Conservation (phyloP, 2,797 vertebrate species). For the Lithobates sylvaticus region DNA sequence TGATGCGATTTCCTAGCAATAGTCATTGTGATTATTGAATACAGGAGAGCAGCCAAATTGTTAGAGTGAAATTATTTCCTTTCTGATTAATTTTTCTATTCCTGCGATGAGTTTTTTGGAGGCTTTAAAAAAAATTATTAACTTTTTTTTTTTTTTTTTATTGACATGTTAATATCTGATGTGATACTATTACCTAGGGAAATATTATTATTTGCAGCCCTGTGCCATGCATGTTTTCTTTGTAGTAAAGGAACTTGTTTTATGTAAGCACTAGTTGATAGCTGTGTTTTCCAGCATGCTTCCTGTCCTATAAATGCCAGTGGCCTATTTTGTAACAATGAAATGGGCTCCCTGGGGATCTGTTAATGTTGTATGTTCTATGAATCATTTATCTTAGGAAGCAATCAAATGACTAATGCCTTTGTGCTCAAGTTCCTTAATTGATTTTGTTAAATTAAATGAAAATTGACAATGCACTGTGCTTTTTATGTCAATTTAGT, state of each 20-base stretch:
- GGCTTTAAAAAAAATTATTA: too few relatives aligned
- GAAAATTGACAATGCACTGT: background rate
- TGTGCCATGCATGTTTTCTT: background rate
- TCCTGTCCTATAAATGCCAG: background rate
- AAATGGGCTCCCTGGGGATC: slow-evolving; percentile 14
- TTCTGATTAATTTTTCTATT: too few relatives aligned
- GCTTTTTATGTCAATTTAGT: background rate
- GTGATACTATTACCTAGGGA: too few relatives aligned
- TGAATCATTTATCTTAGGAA: slow-evolving; percentile 38
- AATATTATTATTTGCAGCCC: too few relatives aligned
- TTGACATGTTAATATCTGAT: too few relatives aligned
- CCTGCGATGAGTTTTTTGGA: too few relatives aligned
- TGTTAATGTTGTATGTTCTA: slow-evolving; percentile 29
- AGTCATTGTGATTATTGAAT: too few relatives aligned
- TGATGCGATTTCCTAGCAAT: too few relatives aligned
- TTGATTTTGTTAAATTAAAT: slow-evolving; percentile 25
- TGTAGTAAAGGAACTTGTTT: background rate
- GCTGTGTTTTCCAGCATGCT: background rate
- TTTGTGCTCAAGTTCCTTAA: slow-evolving; percentile 24
- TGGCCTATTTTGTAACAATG: slow-evolving; percentile 35
- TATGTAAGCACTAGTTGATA: too few relatives aligned
- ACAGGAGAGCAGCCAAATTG: too few relatives aligned
- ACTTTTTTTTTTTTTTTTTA: too few relatives aligned
- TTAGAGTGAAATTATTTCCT: too few relatives aligned
- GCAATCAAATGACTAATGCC: slow-evolving; percentile 37